Evolutionary conservation across 2,797 vertebrate species (phyloP).

Genomic region (Artibeus lituratus): DNA sequence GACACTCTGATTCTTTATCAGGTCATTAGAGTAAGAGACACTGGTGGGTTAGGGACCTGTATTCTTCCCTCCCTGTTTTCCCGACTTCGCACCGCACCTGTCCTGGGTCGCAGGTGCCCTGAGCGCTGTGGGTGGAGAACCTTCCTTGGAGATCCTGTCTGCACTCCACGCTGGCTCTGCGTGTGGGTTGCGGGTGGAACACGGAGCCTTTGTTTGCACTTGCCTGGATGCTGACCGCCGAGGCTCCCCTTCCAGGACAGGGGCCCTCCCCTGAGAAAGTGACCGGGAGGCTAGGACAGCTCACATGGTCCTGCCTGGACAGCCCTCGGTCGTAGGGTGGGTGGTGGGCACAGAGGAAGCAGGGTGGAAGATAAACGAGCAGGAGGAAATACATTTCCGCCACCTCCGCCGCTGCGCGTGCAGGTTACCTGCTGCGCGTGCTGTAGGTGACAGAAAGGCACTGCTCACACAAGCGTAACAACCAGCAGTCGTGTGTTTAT

Average conservation of each 20-base stretch:
- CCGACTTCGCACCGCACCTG: not conserved
- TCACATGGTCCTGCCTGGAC: not conserved
- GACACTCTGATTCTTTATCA: not conserved
- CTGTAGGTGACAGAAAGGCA: fast-evolving
- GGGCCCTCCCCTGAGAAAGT: not conserved
- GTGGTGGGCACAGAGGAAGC: not conserved
- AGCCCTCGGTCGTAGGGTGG: not conserved
- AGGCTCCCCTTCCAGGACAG: not conserved
- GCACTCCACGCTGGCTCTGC: too few relatives aligned
- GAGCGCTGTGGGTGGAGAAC: not conserved
- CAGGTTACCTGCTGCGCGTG: too few relatives aligned
- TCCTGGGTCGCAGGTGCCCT: too few relatives aligned
- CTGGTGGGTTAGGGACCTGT: not conserved
- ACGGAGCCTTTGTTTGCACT: not conserved
- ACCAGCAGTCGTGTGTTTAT: not conserved
- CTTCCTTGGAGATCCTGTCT: too few relatives aligned
- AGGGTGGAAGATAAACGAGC: not conserved
- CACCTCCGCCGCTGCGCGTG: fast-evolving
- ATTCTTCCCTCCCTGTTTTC: not conserved
- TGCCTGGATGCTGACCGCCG: not conserved
- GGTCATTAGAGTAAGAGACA: not conserved
- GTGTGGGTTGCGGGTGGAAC: too few relatives aligned
- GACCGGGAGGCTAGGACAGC: not conserved
- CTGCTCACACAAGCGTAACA: too few relatives aligned
- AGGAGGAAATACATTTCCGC: not conserved